Evolutionary conservation across 2,113 vertebrate species (phyloP).

Genomic region (Neodon shergylaensis): DNA sequence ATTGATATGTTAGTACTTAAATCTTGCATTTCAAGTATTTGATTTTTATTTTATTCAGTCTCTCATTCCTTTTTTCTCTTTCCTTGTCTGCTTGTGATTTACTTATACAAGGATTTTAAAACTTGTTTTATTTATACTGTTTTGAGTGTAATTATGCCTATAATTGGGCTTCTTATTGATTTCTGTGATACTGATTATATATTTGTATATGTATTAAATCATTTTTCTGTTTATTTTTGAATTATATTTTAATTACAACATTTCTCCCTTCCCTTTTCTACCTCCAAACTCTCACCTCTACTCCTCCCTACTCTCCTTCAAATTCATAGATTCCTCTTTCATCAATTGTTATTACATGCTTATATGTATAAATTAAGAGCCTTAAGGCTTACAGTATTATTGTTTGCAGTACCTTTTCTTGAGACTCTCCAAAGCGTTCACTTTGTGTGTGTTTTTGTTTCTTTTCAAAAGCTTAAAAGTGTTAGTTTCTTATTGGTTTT

Average conservation of each 20-base stretch:
- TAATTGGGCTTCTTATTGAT: background rate
- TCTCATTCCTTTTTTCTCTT: background rate
- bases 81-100: slow-evolving; percentile 4
- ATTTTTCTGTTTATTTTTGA: background rate
- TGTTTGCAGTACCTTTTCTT: background rate
- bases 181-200: background rate
- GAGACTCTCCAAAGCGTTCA: too few species aligned
- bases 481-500: slow-evolving; percentile 30
- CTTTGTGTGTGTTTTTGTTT: background rate
- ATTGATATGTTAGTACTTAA: slow-evolving; percentile 2
- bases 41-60: background rate
- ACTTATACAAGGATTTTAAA: background rate
- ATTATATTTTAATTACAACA: background rate
- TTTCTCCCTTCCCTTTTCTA: background rate
- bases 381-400: background rate
- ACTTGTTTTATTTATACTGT: slow-evolving; percentile 32
- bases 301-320: background rate
- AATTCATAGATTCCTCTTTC: background rate
- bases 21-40: background rate
- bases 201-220: background rate
- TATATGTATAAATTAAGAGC: background rate
- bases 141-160: background rate
- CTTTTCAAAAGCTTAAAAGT: slow-evolving; percentile 7
- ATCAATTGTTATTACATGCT: background rate
- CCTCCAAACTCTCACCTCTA: background rate